Evolutionary conservation across 2,797 vertebrate genomes (phyloP).

Genomic region (Crenichthys baileyi): DNA sequence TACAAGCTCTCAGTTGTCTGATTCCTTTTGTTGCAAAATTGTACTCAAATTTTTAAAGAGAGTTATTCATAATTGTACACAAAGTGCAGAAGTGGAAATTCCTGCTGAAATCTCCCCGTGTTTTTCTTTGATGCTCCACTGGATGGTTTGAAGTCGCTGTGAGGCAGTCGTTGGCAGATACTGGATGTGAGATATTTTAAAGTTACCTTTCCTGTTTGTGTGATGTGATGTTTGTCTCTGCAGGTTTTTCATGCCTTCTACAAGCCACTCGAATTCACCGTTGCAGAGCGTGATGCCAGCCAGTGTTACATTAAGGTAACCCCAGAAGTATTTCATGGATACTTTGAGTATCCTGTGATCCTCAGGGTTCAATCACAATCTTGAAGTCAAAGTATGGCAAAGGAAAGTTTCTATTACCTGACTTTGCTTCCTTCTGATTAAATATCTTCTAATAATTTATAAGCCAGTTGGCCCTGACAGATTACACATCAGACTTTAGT

Average conservation of each 20-base stretch:
- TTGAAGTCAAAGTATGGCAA: background rate
- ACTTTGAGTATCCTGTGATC: background rate
- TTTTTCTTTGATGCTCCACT: background rate
- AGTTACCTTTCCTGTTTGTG: background rate
- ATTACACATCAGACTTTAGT: background rate
- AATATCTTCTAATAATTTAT: background rate
- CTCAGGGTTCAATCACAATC: background rate
- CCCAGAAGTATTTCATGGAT: background rate
- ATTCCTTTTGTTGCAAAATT: background rate
- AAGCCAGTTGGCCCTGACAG: background rate
- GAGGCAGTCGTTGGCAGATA: background rate
- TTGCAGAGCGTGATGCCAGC: constrained; percentile 86
- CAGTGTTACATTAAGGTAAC: constrained; percentile 95
- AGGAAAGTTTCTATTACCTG: background rate
- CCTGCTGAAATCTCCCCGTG: background rate
- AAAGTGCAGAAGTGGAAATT: background rate
- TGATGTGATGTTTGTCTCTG: constrained; percentile 28
- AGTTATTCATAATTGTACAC: background rate
- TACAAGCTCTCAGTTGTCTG: background rate
- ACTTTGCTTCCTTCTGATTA: background rate
- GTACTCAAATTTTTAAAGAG: too few species aligned
- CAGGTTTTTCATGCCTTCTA: constrained; percentile 96
- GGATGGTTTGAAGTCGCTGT: background rate
- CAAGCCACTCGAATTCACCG: constrained; percentile 93
- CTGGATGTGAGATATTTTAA: background rate